These are phyloP conservation scores for Digitonthophagus gazella DNA, from an alignment of 2,888 invertebrate species.

Conservation along the genomic window DNA sequence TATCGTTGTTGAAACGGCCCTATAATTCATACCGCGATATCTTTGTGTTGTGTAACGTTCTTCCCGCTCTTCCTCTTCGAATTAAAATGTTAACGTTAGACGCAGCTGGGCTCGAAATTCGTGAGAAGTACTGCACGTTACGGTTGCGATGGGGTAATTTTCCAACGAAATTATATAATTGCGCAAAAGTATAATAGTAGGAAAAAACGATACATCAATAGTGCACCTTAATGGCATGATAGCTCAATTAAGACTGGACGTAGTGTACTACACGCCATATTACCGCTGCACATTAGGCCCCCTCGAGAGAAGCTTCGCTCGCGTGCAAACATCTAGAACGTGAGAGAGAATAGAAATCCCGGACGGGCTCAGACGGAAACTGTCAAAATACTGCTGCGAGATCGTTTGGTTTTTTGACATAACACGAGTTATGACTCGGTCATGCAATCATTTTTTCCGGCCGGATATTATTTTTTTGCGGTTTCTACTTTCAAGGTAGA, in stretches of 20 bases:
- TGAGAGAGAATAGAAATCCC: constrained; percentile 46
- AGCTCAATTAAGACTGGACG: constrained; percentile 30
- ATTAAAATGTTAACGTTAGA: not conserved
- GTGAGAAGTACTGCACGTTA: not conserved
- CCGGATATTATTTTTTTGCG: not conserved
- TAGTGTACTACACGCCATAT: constrained; percentile 18
- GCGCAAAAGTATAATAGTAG: constrained; percentile 16
- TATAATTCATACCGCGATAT: not conserved
- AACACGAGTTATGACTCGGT: not conserved
- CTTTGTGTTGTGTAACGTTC: too few relatives aligned
- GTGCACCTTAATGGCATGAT: constrained; percentile 28
- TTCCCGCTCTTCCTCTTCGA: too few relatives aligned
- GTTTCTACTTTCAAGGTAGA: not conserved
- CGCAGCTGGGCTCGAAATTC: not conserved
- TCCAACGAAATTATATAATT: not conserved
- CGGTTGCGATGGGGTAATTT: not conserved
- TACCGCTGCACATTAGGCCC: constrained; percentile 30
- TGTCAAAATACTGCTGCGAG: constrained; percentile 3
- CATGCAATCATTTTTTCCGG: not conserved
- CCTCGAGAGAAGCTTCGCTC: constrained; percentile 31
- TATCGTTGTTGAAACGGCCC: not conserved
- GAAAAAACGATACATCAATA: constrained; percentile 25
- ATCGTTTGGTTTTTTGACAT: not conserved
- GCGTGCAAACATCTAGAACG: constrained; percentile 46
- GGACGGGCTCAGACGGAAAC: constrained; percentile 29